Percentiles rank a stretch among this genome's conserved stretches.
phyloP scores from a whole-genome alignment of 2,113 vertebrate species.

The Actenoides hombroni region DNA sequence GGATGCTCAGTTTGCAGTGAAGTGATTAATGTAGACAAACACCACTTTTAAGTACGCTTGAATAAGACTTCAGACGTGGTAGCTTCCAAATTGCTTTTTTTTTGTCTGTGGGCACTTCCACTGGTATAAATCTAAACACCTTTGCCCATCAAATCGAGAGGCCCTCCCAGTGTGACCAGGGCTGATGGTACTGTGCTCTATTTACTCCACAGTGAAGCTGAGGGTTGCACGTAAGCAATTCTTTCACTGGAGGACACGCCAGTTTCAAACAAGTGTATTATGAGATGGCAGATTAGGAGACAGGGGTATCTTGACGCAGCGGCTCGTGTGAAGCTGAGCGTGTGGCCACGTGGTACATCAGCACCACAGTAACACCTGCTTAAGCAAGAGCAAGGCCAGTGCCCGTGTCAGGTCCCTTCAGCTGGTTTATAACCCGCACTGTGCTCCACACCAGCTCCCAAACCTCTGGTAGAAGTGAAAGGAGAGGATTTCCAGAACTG shows the following conservation, averaged over 20 bases:
- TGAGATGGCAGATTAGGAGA: background rate
- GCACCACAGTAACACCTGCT: background rate
- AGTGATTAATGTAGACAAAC: slow-evolving; percentile 51
- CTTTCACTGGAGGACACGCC: background rate
- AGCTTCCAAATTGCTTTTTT: background rate
- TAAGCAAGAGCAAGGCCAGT: background rate
- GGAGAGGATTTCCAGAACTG: background rate
- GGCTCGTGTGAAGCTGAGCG: background rate
- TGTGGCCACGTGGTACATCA: rapidly evolving
- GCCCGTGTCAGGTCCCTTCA: background rate
- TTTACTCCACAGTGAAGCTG: background rate
- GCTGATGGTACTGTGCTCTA: background rate
- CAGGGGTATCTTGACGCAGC: background rate
- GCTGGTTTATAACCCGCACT: background rate
- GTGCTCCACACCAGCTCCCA: background rate
- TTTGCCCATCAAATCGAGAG: background rate
- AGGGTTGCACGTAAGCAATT: background rate
- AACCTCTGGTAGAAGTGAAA: background rate
- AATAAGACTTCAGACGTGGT: background rate
- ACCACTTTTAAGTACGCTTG: background rate
- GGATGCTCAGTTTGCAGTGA: slow-evolving; percentile 48
- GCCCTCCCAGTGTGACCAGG: background rate
- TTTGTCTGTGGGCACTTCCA: background rate
- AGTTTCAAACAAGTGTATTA: background rate
- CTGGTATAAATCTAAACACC: background rate